Conservation (phyloP, 2,888 invertebrate species). For the Tholera decimalis region DNA sequence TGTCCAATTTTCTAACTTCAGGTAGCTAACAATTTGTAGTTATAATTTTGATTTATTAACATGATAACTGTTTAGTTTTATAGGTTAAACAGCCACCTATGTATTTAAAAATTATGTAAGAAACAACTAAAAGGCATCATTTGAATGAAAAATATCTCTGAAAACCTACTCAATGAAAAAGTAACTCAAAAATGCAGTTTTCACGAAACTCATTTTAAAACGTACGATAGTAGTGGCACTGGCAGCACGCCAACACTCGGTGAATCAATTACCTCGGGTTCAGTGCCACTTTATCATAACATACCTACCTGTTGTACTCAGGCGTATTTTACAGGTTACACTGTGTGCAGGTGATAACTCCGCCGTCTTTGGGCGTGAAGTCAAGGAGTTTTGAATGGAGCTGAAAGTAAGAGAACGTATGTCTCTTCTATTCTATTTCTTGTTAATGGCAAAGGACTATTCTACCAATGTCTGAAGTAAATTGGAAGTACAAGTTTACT, state of each 20-base stretch:
- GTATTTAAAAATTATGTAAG: too few relatives aligned
- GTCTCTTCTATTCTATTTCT: too few relatives aligned
- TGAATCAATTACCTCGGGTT: slow-evolving; percentile 74
- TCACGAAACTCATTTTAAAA: slow-evolving; percentile 24
- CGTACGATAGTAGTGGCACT: slow-evolving; percentile 56
- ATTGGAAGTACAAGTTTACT: too few relatives aligned
- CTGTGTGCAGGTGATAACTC: slow-evolving; percentile 23
- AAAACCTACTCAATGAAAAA: neutral
- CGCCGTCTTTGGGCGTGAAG: slow-evolving; percentile 7
- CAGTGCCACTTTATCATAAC: slow-evolving; percentile 77
- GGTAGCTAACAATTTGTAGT: too few relatives aligned
- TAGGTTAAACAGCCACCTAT: too few relatives aligned
- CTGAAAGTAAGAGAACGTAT: slow-evolving; percentile 11
- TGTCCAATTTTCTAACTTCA: too few relatives aligned
- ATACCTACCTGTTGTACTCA: slow-evolving; percentile 73
- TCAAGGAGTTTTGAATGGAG: slow-evolving; percentile 10
- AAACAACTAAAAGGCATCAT: neutral
- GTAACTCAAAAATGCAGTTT: neutral
- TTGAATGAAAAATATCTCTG: neutral
- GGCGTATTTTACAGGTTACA: slow-evolving; percentile 20
- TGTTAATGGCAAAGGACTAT: too few relatives aligned
- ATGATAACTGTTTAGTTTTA: too few relatives aligned
- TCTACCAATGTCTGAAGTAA: too few relatives aligned
- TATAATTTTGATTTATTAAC: too few relatives aligned
- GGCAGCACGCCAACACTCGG: slow-evolving; percentile 71